Base-by-base conservation (phyloP, 2,113 vertebrate species). In the Pipra filicauda region DNA sequence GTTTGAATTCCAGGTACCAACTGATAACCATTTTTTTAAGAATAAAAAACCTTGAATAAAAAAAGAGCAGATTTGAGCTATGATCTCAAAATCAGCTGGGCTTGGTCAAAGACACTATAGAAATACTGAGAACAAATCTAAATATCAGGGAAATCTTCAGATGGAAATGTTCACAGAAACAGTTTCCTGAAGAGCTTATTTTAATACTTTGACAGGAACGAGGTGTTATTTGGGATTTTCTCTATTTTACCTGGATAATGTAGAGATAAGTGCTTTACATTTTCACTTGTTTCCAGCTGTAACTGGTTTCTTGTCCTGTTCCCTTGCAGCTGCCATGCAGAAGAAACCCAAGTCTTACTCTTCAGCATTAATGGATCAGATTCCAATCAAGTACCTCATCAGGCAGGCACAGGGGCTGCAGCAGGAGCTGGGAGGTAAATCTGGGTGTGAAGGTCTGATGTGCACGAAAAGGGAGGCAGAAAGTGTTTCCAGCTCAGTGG, bases 331-430 rank as follows among this genome's bases (percentile, higher is more conserved):
- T 84, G 97, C 99, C 74, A 99, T 99, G 99, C 99, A 99, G 95
- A 99, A 97, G 94, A 99, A 99, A 85, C 99, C 99, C 69, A 99
- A 99, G 93, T 99, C 99, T 37, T 99, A 99, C 95, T 99, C 99
- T 2, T 98, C 99, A 46, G 98, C 99, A 7, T 70, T 99, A 92
- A 99, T 99, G 99, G 99, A 99, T 95, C 99, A 99, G 95, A 99
- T 99, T 96, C 99, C 99, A 80, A 99, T 99, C 93, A 99, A 99
- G 96, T 99, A 98, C 91, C 98, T 99, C 72, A 99, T 99, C 97
- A 98, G 99, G 5, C 99, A 99, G 97, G 99, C 99, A 8, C 99
- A 99, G 91, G 99, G 99, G 13, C 97, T 99, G 55, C 99, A 99
- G 94, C 99, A 99, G 96, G 99, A 99, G 31, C 98, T 99, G 23